These are phyloP conservation scores for Beris chalybata DNA, from an alignment of 2,888 invertebrate genomes.

Conservation along the genomic window DNA sequence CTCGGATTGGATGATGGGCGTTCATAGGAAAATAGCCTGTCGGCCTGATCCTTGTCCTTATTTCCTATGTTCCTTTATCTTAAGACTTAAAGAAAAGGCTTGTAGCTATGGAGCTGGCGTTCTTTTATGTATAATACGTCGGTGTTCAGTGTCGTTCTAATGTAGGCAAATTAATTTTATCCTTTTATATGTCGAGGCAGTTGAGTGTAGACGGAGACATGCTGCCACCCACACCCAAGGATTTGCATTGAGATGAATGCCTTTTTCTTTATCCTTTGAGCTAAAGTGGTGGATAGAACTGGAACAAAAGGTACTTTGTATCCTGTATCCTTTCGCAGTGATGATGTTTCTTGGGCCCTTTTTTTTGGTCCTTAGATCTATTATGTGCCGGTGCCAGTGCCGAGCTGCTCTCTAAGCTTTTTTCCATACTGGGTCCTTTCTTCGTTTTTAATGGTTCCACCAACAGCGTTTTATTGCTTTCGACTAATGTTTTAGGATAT, in stretches of 20 bases:
- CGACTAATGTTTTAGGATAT: constrained; percentile 14
- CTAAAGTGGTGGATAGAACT: constrained; percentile 11
- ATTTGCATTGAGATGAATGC: constrained; percentile 25
- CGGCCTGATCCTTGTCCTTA: constrained; percentile 13
- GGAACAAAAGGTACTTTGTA: constrained; percentile 22
- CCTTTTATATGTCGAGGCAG: constrained; percentile 16
- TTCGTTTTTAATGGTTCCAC: constrained; percentile 4
- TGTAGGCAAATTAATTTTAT: constrained; percentile 33
- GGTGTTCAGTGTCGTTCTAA: constrained; percentile 11
- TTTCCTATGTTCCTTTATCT: constrained; percentile 10
- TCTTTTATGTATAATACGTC: neutral
- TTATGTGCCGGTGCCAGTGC: neutral
- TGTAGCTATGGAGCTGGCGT: neutral
- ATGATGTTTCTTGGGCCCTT: constrained; percentile 2
- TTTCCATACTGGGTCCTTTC: constrained; percentile 2
- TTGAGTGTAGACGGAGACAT: constrained; percentile 14
- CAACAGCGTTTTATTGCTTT: constrained; percentile 4
- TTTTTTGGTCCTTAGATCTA: constrained; percentile 7
- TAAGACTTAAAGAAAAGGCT: neutral
- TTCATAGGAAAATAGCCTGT: constrained; percentile 9
- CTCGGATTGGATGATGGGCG: neutral
- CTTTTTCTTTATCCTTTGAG: constrained; percentile 12
- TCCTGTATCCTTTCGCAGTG: constrained; percentile 4
- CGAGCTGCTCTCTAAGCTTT: neutral
- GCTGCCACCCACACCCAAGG: constrained; percentile 7